Evolutionary conservation across 2,113 vertebrate species (phyloP).

Genomic region (Passerina amoena): DNA sequence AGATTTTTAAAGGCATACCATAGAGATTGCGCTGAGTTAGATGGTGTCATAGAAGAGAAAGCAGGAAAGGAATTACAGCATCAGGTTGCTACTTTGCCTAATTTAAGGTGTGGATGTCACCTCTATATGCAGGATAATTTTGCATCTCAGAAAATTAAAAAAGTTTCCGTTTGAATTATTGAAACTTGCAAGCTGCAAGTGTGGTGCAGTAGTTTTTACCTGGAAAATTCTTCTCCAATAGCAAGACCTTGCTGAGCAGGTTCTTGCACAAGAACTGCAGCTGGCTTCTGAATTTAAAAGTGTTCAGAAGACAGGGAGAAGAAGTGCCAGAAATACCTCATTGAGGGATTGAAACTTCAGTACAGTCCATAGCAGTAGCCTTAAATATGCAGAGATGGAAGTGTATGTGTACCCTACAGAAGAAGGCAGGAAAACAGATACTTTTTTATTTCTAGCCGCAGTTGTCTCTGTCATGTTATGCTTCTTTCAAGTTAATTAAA

Average conservation of each 20-base stretch:
- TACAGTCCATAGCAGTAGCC: not conserved
- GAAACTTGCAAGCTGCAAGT: not conserved
- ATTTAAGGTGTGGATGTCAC: not conserved
- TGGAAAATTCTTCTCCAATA: not conserved
- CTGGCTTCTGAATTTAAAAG: not conserved
- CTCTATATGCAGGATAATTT: not conserved
- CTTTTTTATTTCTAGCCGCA: not conserved
- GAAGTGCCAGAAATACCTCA: not conserved
- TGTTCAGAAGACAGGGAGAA: not conserved
- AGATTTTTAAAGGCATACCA: not conserved
- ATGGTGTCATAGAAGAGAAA: not conserved
- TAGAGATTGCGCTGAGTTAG: not conserved
- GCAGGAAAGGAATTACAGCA: not conserved
- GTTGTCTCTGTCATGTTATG: not conserved
- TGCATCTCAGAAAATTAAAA: not conserved
- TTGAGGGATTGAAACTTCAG: not conserved
- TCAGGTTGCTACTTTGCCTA: not conserved
- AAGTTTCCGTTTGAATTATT: not conserved
- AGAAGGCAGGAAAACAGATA: not conserved
- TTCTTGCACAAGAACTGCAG: not conserved
- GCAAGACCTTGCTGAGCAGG: not conserved
- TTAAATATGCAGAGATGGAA: not conserved
- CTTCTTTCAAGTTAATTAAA: not conserved
- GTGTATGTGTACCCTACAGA: not conserved
- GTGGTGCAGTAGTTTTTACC: not conserved